Evolutionary conservation across 2,888 invertebrate genomes (phyloP), one percentile per base, ranked within the genome.

Genomic region (Trachelus stipa): DNA sequence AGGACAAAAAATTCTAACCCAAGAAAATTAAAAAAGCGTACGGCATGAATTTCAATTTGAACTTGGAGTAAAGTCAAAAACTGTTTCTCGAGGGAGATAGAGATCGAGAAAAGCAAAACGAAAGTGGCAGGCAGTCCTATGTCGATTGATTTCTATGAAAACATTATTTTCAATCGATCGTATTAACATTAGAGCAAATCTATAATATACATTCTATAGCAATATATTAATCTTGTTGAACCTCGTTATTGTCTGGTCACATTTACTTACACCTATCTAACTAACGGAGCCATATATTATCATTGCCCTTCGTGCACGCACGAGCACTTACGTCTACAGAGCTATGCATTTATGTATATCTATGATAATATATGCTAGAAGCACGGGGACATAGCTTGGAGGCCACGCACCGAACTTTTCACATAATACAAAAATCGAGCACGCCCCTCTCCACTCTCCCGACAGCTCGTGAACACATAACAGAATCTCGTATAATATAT

Each of bases 221-320:
- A 56, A 86, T 77, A 80, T 83, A 85, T 84, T 85, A 85, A 85
- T 84, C 81, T 84, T 86, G 81, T 82, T 82, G 86, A 81, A 81
- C 82, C 84, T 84, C 84, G 84, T 91, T 91, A 91, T 91, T 91
- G 91, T 91, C 91, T 86, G 85, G 82, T 89, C 91, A 91, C 91
- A 91, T 90, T 89, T 87, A 89, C 87, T 88, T 88, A 89, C 77
- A 82, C 82, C 84, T 88, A 90, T 81, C 86, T 86, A 88, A 86
- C 81, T 84, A 81, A 83, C 81, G 79, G 56, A 56, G 9, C 9
- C 31, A 71, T 34, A 71, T 33, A 71, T 71, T 31, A 71, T 34
- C 31, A 34, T 30, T 34, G 31, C 31, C 71, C 15, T 33, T 23
- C 23, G 71, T 71, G 33, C 71, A 34, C 71, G 71, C 71, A 34